Conservation (phyloP, 2,888 invertebrate genomes). For the Pristionchus entomophagus region DNA sequence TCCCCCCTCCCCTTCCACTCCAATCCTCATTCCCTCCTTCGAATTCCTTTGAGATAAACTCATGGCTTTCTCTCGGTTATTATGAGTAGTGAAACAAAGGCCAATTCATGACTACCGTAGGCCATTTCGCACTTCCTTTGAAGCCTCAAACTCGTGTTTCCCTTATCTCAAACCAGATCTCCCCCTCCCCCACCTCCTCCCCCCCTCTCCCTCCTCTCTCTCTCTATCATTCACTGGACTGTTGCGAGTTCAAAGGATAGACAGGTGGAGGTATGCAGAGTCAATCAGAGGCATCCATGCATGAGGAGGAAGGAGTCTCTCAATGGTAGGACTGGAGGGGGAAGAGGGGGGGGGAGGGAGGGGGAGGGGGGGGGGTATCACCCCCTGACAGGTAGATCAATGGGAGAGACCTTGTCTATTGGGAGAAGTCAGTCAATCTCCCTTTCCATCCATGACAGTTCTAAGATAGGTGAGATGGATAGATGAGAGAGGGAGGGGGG, state of each 20-base stretch:
- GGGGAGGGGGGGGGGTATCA: constrained; percentile 6
- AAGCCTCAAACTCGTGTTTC: neutral
- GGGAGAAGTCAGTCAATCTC: neutral
- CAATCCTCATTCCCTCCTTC: neutral
- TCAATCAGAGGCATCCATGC: neutral
- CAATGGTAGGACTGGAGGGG: neutral
- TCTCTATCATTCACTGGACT: too few species aligned
- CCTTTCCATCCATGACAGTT: neutral
- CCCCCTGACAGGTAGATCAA: constrained; percentile 23
- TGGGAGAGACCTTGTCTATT: constrained; percentile 5
- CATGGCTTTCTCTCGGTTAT: neutral
- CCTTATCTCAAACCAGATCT: neutral
- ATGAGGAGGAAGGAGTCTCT: too few species aligned
- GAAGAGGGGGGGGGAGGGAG: neutral
- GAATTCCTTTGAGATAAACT: neutral
- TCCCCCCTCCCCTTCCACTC: neutral
- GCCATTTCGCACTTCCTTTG: constrained; percentile 32
- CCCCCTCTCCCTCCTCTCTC: too few species aligned
- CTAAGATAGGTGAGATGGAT: constrained; percentile 3
- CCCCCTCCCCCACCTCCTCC: too few species aligned
- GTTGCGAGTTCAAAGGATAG: constrained; percentile 37
- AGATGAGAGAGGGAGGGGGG: neutral
- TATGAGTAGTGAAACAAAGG: constrained; percentile 27
- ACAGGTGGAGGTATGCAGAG: constrained; percentile 12
- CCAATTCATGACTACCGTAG: constrained; percentile 15